phyloP scores from a whole-genome alignment of 2,797 vertebrate species.

The Myotis planiceps region DNA sequence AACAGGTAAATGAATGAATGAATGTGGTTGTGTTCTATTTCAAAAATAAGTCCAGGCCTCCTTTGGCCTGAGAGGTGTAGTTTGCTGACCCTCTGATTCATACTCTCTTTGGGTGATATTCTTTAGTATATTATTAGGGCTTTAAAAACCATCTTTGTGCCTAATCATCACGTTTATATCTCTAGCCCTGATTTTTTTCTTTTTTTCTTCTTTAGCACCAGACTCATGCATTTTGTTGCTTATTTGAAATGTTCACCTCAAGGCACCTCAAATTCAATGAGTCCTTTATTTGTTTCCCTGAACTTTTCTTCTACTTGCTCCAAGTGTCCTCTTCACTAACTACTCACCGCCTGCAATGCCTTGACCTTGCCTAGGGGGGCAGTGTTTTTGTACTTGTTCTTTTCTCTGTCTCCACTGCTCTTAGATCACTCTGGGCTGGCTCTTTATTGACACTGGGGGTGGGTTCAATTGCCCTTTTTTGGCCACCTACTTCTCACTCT shows the following conservation, averaged over 20 bases:
- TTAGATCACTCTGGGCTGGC: neutral
- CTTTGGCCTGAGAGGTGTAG: neutral
- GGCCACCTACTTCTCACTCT: neutral
- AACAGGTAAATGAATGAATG: neutral
- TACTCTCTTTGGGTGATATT: too few relatives aligned
- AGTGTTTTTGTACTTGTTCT: neutral
- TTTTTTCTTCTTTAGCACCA: neutral
- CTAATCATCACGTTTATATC: neutral
- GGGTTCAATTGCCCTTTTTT: neutral
- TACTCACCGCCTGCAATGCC: accelerated
- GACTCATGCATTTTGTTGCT: neutral
- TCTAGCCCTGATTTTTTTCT: neutral
- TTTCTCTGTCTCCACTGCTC: neutral
- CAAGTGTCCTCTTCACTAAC: neutral
- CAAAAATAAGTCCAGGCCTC: neutral
- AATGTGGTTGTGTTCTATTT: neutral
- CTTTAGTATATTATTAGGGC: neutral
- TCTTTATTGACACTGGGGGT: neutral
- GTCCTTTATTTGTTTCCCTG: neutral
- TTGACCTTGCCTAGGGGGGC: neutral
- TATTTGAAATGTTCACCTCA: neutral
- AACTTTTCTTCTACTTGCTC: neutral
- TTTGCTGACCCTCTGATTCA: neutral
- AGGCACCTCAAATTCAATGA: neutral
- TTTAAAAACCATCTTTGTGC: neutral